Conservation (phyloP, 2,113 vertebrate species). For the Asarcornis scutulata region DNA sequence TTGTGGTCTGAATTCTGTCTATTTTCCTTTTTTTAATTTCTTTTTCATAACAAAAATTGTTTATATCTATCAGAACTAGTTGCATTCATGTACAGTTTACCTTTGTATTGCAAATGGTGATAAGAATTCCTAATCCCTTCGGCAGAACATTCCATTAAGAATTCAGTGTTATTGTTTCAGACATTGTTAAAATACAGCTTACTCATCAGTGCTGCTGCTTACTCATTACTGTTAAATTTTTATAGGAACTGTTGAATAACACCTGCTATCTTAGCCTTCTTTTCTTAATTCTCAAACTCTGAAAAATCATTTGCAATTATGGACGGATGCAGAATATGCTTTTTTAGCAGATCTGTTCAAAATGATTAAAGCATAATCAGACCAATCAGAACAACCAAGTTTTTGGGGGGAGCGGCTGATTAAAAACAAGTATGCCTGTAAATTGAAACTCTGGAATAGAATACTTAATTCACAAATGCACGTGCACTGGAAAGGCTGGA, state of each 20-base stretch:
- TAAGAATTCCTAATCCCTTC: background rate
- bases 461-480: background rate
- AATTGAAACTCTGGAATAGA: background rate
- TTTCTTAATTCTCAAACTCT: background rate
- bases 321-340: background rate
- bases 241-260: background rate
- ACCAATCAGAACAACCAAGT: background rate
- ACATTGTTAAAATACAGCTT: background rate
- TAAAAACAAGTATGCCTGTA: background rate
- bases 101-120: background rate
- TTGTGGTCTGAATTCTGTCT: background rate
- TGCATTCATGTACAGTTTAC: background rate
- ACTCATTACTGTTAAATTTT: background rate
- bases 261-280: background rate
- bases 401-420: background rate
- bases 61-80: background rate
- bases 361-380: background rate
- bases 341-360: background rate
- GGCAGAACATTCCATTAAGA: background rate
- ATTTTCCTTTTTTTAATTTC: background rate
- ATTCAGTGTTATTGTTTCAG: background rate
- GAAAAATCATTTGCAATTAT: background rate
- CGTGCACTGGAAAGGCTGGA: background rate
- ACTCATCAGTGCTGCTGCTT: background rate
- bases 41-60: background rate